phyloP scores from a whole-genome alignment of 2,888 invertebrate species.

The Aphrophora alni region DNA sequence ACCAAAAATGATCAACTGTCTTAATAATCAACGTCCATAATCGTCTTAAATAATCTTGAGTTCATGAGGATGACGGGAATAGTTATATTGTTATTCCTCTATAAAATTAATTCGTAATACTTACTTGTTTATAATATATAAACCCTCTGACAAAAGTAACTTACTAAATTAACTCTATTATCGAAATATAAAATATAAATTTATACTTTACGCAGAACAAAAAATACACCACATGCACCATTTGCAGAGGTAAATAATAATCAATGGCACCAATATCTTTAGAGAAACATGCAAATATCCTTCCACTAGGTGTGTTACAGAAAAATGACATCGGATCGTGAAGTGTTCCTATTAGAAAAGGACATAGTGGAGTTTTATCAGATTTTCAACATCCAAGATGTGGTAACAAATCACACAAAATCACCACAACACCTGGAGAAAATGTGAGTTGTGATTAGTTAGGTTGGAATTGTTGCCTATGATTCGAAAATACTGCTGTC shows the following conservation, averaged over 20 bases:
- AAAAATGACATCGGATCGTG: constrained; percentile 61
- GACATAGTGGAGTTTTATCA: constrained; percentile 58
- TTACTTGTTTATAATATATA: no score
- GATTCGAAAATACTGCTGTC: no score
- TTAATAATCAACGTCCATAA: no score
- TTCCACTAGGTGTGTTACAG: constrained; percentile 61
- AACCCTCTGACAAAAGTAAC: no score
- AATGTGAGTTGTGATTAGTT: background rate
- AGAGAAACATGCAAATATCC: constrained; percentile 56
- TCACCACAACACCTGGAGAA: background rate
- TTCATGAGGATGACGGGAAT: no score
- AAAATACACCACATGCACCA: background rate
- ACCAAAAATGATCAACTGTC: no score
- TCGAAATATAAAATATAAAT: background rate
- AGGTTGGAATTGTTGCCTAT: no score
- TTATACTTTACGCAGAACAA: background rate
- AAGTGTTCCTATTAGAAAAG: constrained; percentile 59
- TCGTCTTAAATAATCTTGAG: no score
- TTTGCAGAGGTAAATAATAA: background rate
- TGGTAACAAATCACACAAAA: background rate
- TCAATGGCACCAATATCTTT: constrained; percentile 77
- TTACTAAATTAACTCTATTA: background rate
- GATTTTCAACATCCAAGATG: constrained; percentile 52
- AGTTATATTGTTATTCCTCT: no score
- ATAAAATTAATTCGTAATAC: no score